Percentiles rank a stretch among this genome's conserved stretches.
These are phyloP conservation scores for Melospiza georgiana DNA, from an alignment of 2,113 vertebrate species.

Conservation along the genomic window DNA sequence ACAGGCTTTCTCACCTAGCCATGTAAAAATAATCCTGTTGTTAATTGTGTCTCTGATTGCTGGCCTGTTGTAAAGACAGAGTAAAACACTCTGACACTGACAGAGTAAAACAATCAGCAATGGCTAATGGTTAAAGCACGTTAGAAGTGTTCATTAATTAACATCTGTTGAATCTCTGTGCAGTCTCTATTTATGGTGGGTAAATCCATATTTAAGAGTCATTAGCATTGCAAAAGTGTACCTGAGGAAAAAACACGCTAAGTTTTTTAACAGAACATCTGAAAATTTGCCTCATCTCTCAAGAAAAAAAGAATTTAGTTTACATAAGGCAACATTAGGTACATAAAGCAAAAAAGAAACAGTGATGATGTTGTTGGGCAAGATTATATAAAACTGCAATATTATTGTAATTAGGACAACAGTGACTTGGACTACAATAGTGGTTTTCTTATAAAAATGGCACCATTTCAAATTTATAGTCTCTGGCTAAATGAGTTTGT, in stretches of 20 bases:
- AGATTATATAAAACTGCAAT: conserved; percentile 65
- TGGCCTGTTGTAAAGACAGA: conserved; percentile 14
- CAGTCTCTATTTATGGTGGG: conserved; percentile 4
- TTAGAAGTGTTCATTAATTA: conserved; percentile 51
- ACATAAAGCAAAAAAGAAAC: conserved; percentile 13
- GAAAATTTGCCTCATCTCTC: neutral
- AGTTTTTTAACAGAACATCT: neutral
- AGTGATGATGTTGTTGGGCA: conserved; percentile 62
- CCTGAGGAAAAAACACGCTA: neutral
- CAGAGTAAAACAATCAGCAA: conserved; percentile 40
- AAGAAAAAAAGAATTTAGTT: neutral
- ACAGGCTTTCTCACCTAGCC: conserved; percentile 44
- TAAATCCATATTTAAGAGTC: neutral
- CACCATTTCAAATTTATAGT: conserved; percentile 73
- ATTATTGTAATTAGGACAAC: conserved; percentile 75
- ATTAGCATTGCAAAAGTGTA: conserved; percentile 19
- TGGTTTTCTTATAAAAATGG: conserved; percentile 74
- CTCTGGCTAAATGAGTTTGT: conserved; percentile 74
- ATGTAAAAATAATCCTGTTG: conserved; percentile 26
- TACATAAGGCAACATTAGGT: conserved; percentile 1
- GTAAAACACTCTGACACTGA: conserved; percentile 14
- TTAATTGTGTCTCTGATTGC: conserved; percentile 56
- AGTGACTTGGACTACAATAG: conserved; percentile 67
- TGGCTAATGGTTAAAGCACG: conserved; percentile 26
- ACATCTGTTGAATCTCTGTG: neutral